Evolutionary conservation across 2,797 vertebrate genomes (phyloP).

Genomic region (Molossus molossus): DNA sequence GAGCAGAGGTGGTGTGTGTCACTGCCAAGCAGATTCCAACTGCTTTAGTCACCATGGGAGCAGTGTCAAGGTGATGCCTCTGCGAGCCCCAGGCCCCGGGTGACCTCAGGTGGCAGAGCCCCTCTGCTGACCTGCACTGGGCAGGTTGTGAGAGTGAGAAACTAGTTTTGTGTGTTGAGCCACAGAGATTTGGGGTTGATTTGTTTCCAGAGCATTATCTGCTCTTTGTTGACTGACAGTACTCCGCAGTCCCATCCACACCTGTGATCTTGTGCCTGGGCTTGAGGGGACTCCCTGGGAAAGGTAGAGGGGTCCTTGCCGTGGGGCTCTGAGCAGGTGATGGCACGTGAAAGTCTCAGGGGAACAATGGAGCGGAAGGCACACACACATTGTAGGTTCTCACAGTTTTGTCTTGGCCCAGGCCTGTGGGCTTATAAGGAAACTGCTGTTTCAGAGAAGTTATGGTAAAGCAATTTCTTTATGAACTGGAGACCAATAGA

Average conservation of each 20-base stretch:
- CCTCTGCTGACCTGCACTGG: not conserved
- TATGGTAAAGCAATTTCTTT: conserved; percentile 41
- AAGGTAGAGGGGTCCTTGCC: not conserved
- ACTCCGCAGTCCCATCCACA: not conserved
- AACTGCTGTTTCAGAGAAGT: conserved; percentile 33
- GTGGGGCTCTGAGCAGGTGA: not conserved
- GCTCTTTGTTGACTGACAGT: not conserved
- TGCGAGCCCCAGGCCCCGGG: not conserved
- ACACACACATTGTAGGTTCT: not conserved
- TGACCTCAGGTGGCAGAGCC: not conserved
- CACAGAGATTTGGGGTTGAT: not conserved
- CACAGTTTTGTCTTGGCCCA: not conserved
- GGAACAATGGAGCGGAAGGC: not conserved
- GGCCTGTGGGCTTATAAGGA: not conserved
- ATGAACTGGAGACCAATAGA: conserved; percentile 1
- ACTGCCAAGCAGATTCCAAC: not conserved
- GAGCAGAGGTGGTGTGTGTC: not conserved
- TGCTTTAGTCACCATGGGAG: not conserved
- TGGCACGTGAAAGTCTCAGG: not conserved
- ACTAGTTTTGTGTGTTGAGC: not conserved
- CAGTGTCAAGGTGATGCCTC: not conserved
- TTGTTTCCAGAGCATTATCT: conserved; percentile 9
- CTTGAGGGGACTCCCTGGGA: not conserved
- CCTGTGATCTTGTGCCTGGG: not conserved
- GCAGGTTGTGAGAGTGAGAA: not conserved